Evolutionary conservation across 2,113 vertebrate species (phyloP).

Genomic region (Centropristis striata): DNA sequence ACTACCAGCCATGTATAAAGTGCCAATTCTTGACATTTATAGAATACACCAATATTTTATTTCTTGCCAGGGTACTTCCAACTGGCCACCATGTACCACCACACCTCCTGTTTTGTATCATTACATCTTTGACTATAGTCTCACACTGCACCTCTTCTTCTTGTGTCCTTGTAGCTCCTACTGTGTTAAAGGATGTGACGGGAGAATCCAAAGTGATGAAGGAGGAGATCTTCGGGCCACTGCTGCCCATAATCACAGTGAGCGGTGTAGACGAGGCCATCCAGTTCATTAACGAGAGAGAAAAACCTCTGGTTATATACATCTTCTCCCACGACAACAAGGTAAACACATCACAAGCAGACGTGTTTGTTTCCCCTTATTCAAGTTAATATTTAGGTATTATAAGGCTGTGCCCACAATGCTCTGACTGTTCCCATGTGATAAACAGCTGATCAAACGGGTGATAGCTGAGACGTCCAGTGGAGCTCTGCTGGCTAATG

Average conservation of each 20-base stretch:
- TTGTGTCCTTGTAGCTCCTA: constrained; percentile 84
- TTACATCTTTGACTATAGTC: too few relatives aligned
- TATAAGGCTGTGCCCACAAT: neutral
- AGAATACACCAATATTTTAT: neutral
- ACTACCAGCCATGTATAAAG: too few relatives aligned
- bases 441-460: constrained; percentile 84
- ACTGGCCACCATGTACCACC: neutral
- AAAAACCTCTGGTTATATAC: constrained; percentile 93
- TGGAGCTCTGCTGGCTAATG: constrained; percentile 88
- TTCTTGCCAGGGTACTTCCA: neutral
- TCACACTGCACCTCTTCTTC: neutral
- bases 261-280: constrained; percentile 88
- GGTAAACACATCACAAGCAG: constrained; percentile 76
- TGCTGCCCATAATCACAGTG: constrained; percentile 91
- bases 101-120: too few relatives aligned
- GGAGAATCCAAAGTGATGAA: constrained; percentile 89
- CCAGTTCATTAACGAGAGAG: constrained; percentile 89
- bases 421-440: neutral
- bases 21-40: too few relatives aligned
- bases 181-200: constrained; percentile 87
- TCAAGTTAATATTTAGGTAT: neutral
- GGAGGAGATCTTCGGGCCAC: constrained; percentile 94
- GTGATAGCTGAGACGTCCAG: constrained; percentile 90
- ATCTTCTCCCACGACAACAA: constrained; percentile 88
- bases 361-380: neutral